Evolutionary conservation across 2,888 invertebrate species (phyloP), one percentile per base, ranked within the genome.

Genomic region (Noctua janthina): DNA sequence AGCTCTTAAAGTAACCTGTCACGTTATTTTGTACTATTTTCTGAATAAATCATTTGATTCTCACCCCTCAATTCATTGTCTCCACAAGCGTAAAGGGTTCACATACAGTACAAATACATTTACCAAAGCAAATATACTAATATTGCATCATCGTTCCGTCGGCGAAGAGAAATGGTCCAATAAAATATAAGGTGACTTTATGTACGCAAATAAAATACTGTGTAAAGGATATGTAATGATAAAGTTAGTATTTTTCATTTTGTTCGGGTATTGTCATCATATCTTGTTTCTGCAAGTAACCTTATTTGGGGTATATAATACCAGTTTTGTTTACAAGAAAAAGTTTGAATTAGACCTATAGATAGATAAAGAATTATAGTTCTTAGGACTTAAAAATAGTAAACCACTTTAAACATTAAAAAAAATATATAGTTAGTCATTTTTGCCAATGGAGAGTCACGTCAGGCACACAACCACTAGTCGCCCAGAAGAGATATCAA

Each of bases 31-130:
- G 1, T n/a, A 59, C 51, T 64, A 49, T 69, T 56, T 68, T 64
- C 15, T 71, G 10, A 23, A 23, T 15, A 68, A 76, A 83, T 85
- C n/a, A 73, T 78, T 73, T 71, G 11, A 66, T 62, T 73, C 51
- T 13, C 29, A 56, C 64, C 74, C 82, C 13, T n/a, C 51, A 68
- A 82, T 85, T 74, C 75, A 79, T 80, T 89, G 85, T 88, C 81
- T 83, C 68, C 80, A 83, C 74, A 81, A 77, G 74, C 68, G 54
- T 68, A 87, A 88, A 75, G 68, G 81, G 81, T 77, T 82, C 67
- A 76, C 68, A 69, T 3, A 81, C 79, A 76, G 13, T 39, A 68
- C 83, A 87, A 87, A 89, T 73, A 87, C 81, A 83, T 83, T 87
- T 83, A 82, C 64, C 46, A 71, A 68, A 17, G 87, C 85, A 80